Evolutionary conservation across 1,140 invertebrate genomes (phyloP).

Genomic region (Sitophilus oryzae): DNA sequence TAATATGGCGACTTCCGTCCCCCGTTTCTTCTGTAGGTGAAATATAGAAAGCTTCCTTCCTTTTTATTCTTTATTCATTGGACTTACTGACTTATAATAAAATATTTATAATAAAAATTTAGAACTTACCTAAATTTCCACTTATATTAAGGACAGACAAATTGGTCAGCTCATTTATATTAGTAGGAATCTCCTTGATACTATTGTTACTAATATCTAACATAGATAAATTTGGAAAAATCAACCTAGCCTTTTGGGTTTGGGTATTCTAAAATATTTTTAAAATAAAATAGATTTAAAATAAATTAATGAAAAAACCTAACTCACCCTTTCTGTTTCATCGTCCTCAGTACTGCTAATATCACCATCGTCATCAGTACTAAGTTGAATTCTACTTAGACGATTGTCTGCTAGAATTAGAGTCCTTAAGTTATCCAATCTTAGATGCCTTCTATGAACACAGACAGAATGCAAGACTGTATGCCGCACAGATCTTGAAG

Average conservation of each 20-base stretch:
- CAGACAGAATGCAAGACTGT: slow-evolving; percentile 77
- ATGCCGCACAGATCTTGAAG: slow-evolving; percentile 56
- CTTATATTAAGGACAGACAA: slow-evolving; percentile 92
- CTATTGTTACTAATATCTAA: slow-evolving; percentile 89
- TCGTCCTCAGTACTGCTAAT: slow-evolving; percentile 49
- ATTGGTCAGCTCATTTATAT: slow-evolving; percentile 79
- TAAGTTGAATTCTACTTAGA: slow-evolving; percentile 69
- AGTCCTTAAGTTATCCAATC: slow-evolving; percentile 74
- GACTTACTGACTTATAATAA: too few species aligned
- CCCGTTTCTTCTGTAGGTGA: too few species aligned
- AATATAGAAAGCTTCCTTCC: too few species aligned
- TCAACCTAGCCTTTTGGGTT: slow-evolving; percentile 58
- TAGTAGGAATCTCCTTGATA: slow-evolving; percentile 71
- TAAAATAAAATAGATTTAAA: background rate
- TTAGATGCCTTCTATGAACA: slow-evolving; percentile 71
- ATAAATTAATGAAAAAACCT: slow-evolving; percentile 1
- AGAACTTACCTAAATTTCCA: slow-evolving; percentile 65
- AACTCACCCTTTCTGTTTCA: slow-evolving; percentile 53
- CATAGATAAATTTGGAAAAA: slow-evolving; percentile 93
- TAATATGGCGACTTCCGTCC: too few species aligned
- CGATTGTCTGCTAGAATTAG: slow-evolving; percentile 81
- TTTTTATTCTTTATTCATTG: too few species aligned
- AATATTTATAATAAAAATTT: too few species aligned
- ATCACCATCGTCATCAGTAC: slow-evolving; percentile 64
- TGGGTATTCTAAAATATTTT: slow-evolving; percentile 28